Base-by-base conservation (phyloP, 2,888 invertebrate genomes). In the Encarsia formosa region DNA sequence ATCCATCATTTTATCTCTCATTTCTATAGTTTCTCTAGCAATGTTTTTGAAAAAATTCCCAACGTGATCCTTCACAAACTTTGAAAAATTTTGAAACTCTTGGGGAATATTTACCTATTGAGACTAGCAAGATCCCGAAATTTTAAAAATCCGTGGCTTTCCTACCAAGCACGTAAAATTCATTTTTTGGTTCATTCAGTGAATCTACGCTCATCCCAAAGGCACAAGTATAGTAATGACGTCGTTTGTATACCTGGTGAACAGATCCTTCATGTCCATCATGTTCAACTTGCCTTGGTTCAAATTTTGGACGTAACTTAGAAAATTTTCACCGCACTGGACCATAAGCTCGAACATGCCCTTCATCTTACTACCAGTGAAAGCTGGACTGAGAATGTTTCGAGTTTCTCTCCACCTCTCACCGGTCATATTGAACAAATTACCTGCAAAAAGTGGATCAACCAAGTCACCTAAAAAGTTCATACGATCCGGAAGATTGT, bases 281-380 rank as follows among this genome's bases (percentile, higher is more conserved):
- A 58, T 48, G 4, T 51, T 24, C n/a, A 51, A 41, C 4, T 49
- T 22, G 5, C 43, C 43, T 4, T 45, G 22, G 5, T 49, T 40
- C 13, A n/a, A n/a, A n/a, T 46, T 19, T 1, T 31, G 11, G 2
- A 65, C 4, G 34, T 38, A 48, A 3, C 61, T 49, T 0, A 58
- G 53, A 24, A 64, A 63, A 2, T 55, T 40, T 1, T 48, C 16
- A 0, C 60, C 64, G 22, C 64, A 67, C 0, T 65, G 57, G 0
- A 37, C 53, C 51, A 80, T 77, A 35, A 78, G 69, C 0, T 75
- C 75, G 61, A 78, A 68, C 77, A 80, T 78, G 5, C 66, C 64
- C 34, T 76, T 75, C 78, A 81, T 79, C 65, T 81, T 81, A 41
- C 78, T 77, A 5, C 77, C 71, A 0, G 81, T 80, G 64, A 80